phyloP scores from a whole-genome alignment of 2,113 vertebrate genomes.

The Kryptolebias marmoratus region DNA sequence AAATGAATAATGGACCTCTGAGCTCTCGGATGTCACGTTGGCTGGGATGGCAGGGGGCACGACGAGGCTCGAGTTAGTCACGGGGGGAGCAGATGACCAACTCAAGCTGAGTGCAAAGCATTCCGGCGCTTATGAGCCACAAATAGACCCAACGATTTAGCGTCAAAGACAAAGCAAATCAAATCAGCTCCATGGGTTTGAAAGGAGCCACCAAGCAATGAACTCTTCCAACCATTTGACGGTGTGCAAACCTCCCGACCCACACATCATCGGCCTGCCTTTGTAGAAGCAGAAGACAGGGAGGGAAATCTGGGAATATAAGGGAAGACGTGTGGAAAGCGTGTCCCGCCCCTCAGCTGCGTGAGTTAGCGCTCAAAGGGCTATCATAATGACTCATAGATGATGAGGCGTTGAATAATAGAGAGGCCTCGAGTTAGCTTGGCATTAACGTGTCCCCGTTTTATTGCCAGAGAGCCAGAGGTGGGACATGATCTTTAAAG shows the following conservation, averaged over 20 bases:
- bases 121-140: neutral
- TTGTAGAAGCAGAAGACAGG: conserved; percentile 12
- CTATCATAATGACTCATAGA: conserved; percentile 41
- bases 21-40: neutral
- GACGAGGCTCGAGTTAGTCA: neutral
- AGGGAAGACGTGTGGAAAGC: conserved; percentile 17
- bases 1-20: conserved; percentile 10
- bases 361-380: conserved; percentile 39
- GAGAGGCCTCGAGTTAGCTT: conserved; percentile 26
- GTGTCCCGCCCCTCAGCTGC: conserved; percentile 27
- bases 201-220: conserved; percentile 33
- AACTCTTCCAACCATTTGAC: conserved; percentile 28
- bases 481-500: neutral
- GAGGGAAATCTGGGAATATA: conserved; percentile 1
- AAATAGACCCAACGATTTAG: neutral
- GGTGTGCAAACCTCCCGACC: conserved; percentile 36
- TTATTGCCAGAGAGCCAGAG: conserved; percentile 7
- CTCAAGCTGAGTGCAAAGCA: neutral
- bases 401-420: conserved; percentile 51
- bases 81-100: neutral
- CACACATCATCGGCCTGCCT: conserved; percentile 9
- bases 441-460: conserved; percentile 40
- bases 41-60: neutral
- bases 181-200: conserved; percentile 32
- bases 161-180: neutral